Evolutionary conservation across 64 coral and sea anemone species (phyloP), one percentile per base, ranked within the genome.

Genomic region (Dendronephthya gigantea): DNA sequence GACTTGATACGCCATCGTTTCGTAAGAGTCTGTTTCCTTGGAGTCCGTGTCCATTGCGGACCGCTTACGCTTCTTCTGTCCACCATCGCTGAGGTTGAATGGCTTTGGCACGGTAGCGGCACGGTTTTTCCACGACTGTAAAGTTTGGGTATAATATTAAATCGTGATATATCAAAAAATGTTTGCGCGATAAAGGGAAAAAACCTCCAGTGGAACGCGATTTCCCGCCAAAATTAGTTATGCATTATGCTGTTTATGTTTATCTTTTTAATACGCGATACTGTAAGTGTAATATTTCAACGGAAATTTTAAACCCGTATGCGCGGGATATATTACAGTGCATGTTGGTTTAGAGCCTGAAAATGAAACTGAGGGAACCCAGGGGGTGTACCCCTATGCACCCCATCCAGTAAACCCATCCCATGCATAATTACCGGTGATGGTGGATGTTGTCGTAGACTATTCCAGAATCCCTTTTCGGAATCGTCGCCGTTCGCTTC

Each of bases 381-480:
- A n/a, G n/a, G n/a, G n/a, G n/a, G n/a, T n/a, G 7, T 50, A 50
- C 16, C 7, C 48, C 7, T 16, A 9, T 7, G 16, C 48, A 7
- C 7, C 48, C 16, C 7, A 50, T 7, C 48, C 48, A 7, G 48
- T 16, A 50, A 50, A 50, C 48, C 48, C 48, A 50, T 16, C 48
- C 48, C 7, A 16, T 50, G 48, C 16, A 50, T n/a, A n/a, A n/a
- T n/a, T 88, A 98, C 95, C 31, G 92, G 92, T 68, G 95, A 98
- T 51, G 76, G 70, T 58, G 95, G 92, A 45, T 98, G 95, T 23
- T 98, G 87, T 51, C 95, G 82, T 22, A 98, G 66, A 10, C 86
- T 90, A 4, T 91, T 90, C 66, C 84, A 65, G 83, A 98, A 98
- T 39, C 74, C 85, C 82, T 98, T 93, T 47, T 84, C 82, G 72